A percentile compares a stretch with the other conserved stretches of the same genome.
phyloP scores from a whole-genome alignment of 2,888 invertebrate species.

The Tiliacea aurago region DNA sequence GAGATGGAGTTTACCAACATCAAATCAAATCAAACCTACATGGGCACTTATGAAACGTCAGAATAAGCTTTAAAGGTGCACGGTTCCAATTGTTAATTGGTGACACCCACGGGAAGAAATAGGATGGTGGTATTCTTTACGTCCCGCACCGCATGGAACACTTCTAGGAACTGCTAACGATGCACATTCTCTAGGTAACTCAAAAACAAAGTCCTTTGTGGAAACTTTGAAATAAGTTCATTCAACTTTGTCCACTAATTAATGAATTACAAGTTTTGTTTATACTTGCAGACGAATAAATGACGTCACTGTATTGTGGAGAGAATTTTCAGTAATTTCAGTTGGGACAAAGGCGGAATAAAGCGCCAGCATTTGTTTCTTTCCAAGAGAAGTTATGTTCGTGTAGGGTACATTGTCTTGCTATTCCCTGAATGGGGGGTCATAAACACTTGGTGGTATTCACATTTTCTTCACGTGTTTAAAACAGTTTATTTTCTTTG shows the following conservation, averaged over 20 bases:
- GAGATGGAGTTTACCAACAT: too few relatives aligned
- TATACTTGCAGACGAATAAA: slow-evolving; percentile 6
- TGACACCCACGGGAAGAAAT: too few relatives aligned
- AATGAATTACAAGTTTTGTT: slow-evolving; percentile 41
- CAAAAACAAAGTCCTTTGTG: not conserved
- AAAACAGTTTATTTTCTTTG: not conserved
- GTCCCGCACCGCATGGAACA: too few relatives aligned
- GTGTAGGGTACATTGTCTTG: not conserved
- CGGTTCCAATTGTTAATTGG: too few relatives aligned
- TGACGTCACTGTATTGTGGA: slow-evolving; percentile 12
- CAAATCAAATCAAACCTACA: too few relatives aligned
- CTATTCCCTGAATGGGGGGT: slow-evolving; percentile 6
- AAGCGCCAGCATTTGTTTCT: slow-evolving; percentile 21
- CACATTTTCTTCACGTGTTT: slow-evolving; percentile 2
- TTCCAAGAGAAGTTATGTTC: not conserved
- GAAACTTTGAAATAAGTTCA: slow-evolving; percentile 21
- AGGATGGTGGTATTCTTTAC: too few relatives aligned
- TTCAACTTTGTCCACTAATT: slow-evolving; percentile 30
- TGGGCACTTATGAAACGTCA: too few relatives aligned
- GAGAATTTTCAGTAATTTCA: slow-evolving; percentile 3
- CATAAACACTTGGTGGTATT: slow-evolving; percentile 17
- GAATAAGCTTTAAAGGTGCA: too few relatives aligned
- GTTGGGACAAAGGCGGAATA: slow-evolving; percentile 13
- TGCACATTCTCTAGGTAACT: not conserved
- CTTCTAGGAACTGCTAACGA: not conserved